Percentiles rank a stretch among this genome's conserved stretches.
phyloP scores from a whole-genome alignment of 1,140 invertebrate species.

The Copidosoma floridanum region DNA sequence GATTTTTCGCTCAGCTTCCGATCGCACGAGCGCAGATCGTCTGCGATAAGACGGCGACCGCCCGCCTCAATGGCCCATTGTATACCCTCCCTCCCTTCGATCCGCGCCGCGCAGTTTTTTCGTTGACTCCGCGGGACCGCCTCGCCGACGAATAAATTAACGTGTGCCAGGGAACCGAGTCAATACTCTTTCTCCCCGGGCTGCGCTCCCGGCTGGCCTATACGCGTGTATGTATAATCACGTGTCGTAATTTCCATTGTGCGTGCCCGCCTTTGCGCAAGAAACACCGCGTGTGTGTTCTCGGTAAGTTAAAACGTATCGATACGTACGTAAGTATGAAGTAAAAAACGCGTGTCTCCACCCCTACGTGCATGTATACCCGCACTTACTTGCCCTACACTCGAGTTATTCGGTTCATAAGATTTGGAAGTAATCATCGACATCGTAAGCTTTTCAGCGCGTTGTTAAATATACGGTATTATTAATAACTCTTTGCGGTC shows the following conservation, averaged over 20 bases:
- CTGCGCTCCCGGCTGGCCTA: constrained; percentile 25
- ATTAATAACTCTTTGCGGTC: no score
- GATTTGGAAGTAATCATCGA: no score
- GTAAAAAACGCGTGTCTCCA: constrained; percentile 38
- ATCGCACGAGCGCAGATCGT: constrained; percentile 7
- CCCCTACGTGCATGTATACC: constrained; percentile 27
- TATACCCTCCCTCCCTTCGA: constrained; percentile 8
- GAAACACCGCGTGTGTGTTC: constrained; percentile 27
- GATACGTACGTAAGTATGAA: constrained; percentile 15
- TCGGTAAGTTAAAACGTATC: no score
- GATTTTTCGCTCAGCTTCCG: constrained; percentile 23
- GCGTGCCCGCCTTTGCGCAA: constrained; percentile 42
- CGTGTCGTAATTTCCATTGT: constrained; percentile 52
- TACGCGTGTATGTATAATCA: constrained; percentile 37
- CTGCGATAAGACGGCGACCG: constrained; percentile 10
- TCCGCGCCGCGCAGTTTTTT: constrained; percentile 31
- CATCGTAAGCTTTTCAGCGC: no score
- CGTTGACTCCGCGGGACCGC: constrained; percentile 34
- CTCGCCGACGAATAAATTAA: constrained; percentile 51
- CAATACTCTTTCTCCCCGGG: constrained; percentile 42
- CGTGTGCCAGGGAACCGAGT: no score
- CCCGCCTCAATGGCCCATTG: constrained; percentile 39
- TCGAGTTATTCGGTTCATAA: no score
- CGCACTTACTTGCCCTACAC: no score
- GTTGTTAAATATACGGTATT: no score